phyloP scores from a whole-genome alignment of 2,888 invertebrate genomes.

The Xestia xanthographa region DNA sequence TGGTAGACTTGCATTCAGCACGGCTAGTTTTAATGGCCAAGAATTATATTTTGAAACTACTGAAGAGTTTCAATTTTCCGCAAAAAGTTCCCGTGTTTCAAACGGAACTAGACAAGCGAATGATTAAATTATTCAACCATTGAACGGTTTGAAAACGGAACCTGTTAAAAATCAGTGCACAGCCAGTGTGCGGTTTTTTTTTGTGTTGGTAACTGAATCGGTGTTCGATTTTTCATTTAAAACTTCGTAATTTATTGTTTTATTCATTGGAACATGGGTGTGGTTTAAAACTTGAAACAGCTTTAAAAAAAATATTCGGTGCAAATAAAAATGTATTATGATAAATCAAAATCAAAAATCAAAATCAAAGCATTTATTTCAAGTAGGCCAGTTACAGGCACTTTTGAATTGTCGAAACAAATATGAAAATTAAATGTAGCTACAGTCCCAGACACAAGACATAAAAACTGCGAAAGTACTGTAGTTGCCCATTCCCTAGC shows the following conservation, averaged over 20 bases:
- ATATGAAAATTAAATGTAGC: too few relatives aligned
- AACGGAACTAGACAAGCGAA: slow-evolving; percentile 15
- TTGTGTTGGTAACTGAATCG: background rate
- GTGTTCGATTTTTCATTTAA: slow-evolving; percentile 1
- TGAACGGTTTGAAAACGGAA: slow-evolving; percentile 10
- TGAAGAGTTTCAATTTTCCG: slow-evolving; percentile 11
- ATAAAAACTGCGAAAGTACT: too few relatives aligned
- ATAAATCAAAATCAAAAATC: too few relatives aligned
- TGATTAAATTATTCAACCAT: slow-evolving; percentile 35
- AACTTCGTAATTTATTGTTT: background rate
- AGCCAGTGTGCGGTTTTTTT: background rate
- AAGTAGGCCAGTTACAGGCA: too few relatives aligned
- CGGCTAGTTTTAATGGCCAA: slow-evolving; percentile 3
- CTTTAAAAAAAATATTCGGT: background rate
- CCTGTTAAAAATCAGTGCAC: slow-evolving; percentile 11
- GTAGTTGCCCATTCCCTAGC: too few relatives aligned
- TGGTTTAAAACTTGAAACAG: background rate
- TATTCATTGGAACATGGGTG: background rate
- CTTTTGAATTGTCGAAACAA: too few relatives aligned
- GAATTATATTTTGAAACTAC: slow-evolving; percentile 14
- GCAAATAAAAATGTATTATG: too few relatives aligned
- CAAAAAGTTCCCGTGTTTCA: slow-evolving; percentile 12
- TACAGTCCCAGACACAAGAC: too few relatives aligned
- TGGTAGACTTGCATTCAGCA: slow-evolving; percentile 13
- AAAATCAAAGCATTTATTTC: too few relatives aligned